These are phyloP conservation scores for Rallus crepitans DNA, from an alignment of 2,797 vertebrate genomes.

Conservation along the genomic window DNA sequence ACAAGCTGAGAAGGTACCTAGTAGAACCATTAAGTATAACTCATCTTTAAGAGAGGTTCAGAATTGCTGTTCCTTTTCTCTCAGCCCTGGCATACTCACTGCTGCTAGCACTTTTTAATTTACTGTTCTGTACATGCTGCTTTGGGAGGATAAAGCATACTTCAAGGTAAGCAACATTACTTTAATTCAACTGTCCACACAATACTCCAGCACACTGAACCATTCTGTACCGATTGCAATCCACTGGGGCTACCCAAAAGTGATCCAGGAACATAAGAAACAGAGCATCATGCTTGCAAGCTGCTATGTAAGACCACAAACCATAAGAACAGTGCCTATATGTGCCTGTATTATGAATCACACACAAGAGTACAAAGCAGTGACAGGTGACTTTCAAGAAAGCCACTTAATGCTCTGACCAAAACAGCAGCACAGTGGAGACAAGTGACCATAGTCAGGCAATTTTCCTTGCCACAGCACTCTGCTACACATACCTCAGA, in stretches of 20 bases:
- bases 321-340: background rate
- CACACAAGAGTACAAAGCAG: background rate
- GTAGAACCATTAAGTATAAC: background rate
- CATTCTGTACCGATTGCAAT: background rate
- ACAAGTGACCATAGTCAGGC: background rate
- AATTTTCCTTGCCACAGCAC: background rate
- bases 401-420: background rate
- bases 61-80: background rate
- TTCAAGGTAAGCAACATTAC: background rate
- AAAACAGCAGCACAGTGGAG: background rate
- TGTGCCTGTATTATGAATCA: background rate
- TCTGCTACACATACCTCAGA: background rate
- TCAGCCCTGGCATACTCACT: background rate
- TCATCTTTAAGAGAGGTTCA: background rate
- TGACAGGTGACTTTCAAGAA: background rate
- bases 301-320: background rate
- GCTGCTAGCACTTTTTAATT: background rate
- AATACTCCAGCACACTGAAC: background rate
- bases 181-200: background rate
- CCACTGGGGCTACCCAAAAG: background rate
- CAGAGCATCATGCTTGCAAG: rapidly evolving
- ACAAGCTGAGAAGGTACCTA: background rate
- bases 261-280: background rate
- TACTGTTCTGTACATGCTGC: background rate
- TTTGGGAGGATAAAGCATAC: background rate